Percentiles rank a stretch among this genome's conserved stretches.
Conservation (phyloP, 1,140 invertebrate genomes). For the Drosophila asahinai region DNA sequence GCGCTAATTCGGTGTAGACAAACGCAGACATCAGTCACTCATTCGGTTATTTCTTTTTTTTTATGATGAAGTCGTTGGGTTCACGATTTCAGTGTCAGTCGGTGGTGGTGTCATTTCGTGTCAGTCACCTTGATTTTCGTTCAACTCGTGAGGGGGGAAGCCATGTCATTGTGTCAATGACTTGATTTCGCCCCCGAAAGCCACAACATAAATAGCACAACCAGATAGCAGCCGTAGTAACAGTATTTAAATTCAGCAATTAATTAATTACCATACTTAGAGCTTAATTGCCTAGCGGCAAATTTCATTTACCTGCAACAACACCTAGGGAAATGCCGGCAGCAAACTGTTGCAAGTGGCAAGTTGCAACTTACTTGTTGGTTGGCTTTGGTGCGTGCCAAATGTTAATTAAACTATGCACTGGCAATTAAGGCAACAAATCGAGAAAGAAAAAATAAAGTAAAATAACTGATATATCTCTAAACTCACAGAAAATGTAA, state of each 20-base stretch:
- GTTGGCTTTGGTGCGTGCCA: slow-evolving; percentile 32
- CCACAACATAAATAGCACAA: not conserved
- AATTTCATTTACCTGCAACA: slow-evolving; percentile 77
- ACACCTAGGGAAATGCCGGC: slow-evolving; percentile 53
- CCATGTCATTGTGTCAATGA: slow-evolving; percentile 59
- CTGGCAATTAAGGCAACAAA: slow-evolving; percentile 25
- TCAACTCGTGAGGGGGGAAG: not conserved
- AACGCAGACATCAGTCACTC: slow-evolving; percentile 27
- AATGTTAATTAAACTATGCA: slow-evolving; percentile 34
- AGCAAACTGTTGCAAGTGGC: slow-evolving; percentile 13
- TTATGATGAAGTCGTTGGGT: slow-evolving; percentile 23
- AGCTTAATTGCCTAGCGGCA: slow-evolving; percentile 57
- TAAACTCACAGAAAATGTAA: not conserved
- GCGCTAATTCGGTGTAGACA: slow-evolving; percentile 76
- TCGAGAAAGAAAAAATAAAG: slow-evolving; percentile 1
- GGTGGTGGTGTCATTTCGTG: slow-evolving; percentile 32
- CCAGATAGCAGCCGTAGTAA: not conserved
- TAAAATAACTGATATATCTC: not conserved
- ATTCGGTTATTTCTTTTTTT: not conserved
- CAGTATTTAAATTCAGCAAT: slow-evolving; percentile 34
- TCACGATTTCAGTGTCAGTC: slow-evolving; percentile 30
- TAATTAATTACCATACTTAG: slow-evolving; percentile 35
- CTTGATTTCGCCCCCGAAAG: slow-evolving; percentile 20
- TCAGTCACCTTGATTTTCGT: slow-evolving; percentile 65
- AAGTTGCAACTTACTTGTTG: not conserved